Percentiles rank a stretch among this genome's conserved stretches.
phyloP scores from a whole-genome alignment of 2,113 vertebrate species.

The Caretta caretta region DNA sequence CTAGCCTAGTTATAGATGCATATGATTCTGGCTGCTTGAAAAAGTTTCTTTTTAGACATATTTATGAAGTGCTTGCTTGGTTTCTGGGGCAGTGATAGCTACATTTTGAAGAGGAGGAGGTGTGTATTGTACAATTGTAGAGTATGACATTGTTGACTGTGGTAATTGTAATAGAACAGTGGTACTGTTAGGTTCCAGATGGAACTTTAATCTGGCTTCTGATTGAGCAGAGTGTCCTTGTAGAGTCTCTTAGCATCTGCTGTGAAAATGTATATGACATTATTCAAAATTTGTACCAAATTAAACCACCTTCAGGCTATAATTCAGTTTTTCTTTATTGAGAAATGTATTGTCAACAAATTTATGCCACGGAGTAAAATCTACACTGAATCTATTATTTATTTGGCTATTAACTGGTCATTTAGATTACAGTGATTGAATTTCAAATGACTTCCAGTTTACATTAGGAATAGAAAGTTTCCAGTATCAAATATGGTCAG shows the following conservation, averaged over 20 bases:
- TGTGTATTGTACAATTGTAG: constrained; percentile 48
- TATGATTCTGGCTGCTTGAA: constrained; percentile 3
- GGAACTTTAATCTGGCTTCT: constrained; percentile 84
- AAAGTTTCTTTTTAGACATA: constrained; percentile 5
- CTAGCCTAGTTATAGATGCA: neutral
- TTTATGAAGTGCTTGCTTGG: constrained; percentile 1
- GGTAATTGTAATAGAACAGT: constrained; percentile 80
- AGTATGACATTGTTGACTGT: constrained; percentile 76
- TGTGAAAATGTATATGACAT: constrained; percentile 83
- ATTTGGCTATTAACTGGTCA: constrained; percentile 59
- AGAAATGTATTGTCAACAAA: constrained; percentile 77
- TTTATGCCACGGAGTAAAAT: constrained; percentile 72
- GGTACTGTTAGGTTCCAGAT: constrained; percentile 79
- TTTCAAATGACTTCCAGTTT: constrained; percentile 49
- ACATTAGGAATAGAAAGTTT: constrained; percentile 23
- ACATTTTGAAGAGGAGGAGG: constrained; percentile 43
- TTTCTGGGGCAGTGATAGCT: constrained; percentile 23
- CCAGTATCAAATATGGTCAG: neutral
- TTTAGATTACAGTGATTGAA: constrained; percentile 54
- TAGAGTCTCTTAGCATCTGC: constrained; percentile 85
- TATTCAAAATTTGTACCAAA: constrained; percentile 86
- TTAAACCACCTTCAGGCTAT: constrained; percentile 81
- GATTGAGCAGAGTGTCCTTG: constrained; percentile 82
- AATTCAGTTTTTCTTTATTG: constrained; percentile 83
- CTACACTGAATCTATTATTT: constrained; percentile 52